phyloP scores from a whole-genome alignment of 2,888 invertebrate species.

The Noctua janthina region DNA sequence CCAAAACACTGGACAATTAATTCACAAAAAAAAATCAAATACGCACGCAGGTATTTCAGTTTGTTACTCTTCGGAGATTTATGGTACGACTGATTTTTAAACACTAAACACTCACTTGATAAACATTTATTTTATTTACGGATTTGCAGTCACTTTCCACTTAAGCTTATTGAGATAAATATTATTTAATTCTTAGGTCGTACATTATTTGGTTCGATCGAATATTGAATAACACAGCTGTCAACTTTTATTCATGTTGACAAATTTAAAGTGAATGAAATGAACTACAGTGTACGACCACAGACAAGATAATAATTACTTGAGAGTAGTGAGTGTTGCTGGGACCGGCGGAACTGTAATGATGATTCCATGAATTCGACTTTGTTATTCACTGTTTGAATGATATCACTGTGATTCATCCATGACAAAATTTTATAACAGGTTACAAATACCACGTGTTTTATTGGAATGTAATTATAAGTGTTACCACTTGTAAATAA shows the following conservation, averaged over 20 bases:
- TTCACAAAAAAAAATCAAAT: constrained; percentile 11
- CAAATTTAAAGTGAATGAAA: constrained; percentile 6
- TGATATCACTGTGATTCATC: constrained; percentile 9
- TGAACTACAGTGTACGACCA: constrained; percentile 8
- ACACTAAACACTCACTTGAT: constrained; percentile 24
- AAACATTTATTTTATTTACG: constrained; percentile 29
- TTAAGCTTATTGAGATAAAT: constrained; percentile 31
- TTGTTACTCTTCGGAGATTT: constrained; percentile 23
- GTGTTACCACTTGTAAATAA: constrained; percentile 2
- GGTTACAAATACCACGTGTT: not conserved
- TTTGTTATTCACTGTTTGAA: constrained; percentile 6
- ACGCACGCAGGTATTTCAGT: constrained; percentile 34
- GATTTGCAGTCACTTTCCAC: constrained; percentile 39
- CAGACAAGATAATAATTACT: not conserved
- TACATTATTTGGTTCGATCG: constrained; percentile 48
- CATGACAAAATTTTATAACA: not conserved
- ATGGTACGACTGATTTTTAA: constrained; percentile 14
- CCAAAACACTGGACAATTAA: constrained; percentile 29
- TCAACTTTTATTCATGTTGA: constrained; percentile 36
- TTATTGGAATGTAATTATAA: not conserved
- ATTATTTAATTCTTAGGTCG: constrained; percentile 14
- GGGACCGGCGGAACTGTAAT: not conserved
- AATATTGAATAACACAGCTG: constrained; percentile 51
- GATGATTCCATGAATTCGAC: not conserved
- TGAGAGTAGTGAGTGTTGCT: not conserved